Evolutionary conservation across 2,113 vertebrate species (phyloP), one percentile per base, ranked within the genome.

Genomic region (Sprattus sprattus): DNA sequence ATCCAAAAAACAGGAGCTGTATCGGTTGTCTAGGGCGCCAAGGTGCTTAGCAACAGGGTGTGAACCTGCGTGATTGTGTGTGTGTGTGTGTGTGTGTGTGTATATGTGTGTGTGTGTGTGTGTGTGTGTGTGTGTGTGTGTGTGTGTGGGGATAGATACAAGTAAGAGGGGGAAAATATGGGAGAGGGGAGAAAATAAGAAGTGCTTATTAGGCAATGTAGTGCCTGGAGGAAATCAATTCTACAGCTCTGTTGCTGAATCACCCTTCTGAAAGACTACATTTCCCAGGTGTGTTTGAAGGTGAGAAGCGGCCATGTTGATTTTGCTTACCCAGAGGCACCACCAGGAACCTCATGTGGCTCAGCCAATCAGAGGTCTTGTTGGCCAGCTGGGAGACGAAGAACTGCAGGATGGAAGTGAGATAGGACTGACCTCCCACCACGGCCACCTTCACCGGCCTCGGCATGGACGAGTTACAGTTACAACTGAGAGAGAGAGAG

Each of bases 331-430:
- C 97, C 1, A 98, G 93, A 6, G 97, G 97, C 18, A 98, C 91
- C 80, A 97, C 95, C 91, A 98, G 95, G 90, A 98, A 97, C 85
- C 96, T 95, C 94, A 98, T 95, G 92, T 97, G 96, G 89, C 92
- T 94, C 32, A 98, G 95, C 97, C 97, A 98, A 85, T 98, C 97
- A 0, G 97, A 96, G 0, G 97, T 97, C 93, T 97, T 97, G 92
- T 93, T 97, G 88, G 97, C 97, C 81, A 98, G 91, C 64, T 97
- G 97, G 82, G 95, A 96, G 91, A 97, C 97, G 0, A 97, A 98
- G 93, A 97, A 97, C 87, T 97, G 96, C 89, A 98, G 93, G 88
- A 98, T 95, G 91, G 96, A 94, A 2, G 96, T 96, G 64, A 98
- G 95, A 91, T 97, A 97, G 64, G 94, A 96, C 90, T 97, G 97